Evolutionary conservation across 2,888 invertebrate genomes (phyloP).

Genomic region (Rhagonycha fulva): DNA sequence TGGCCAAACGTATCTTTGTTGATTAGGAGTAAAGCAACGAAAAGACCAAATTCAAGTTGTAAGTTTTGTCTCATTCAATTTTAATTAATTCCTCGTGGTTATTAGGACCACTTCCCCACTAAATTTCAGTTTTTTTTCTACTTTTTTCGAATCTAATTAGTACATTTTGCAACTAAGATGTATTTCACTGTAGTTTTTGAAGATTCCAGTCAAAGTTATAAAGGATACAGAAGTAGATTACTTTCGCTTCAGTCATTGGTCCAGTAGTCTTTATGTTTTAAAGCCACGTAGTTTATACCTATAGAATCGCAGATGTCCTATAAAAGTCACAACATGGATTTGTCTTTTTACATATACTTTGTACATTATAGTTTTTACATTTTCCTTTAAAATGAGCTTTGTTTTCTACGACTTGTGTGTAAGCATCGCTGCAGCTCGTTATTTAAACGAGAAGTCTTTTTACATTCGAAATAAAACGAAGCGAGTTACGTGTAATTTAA

Average conservation of each 20-base stretch:
- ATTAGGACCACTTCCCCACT: not conserved
- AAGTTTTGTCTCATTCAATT: not conserved
- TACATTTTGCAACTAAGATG: constrained; percentile 23
- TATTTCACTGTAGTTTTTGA: constrained; percentile 31
- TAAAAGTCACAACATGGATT: constrained; percentile 52
- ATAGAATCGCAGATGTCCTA: constrained; percentile 52
- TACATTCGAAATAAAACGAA: not conserved
- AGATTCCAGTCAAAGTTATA: constrained; percentile 34
- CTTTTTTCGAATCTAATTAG: not conserved
- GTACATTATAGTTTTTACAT: constrained; percentile 40
- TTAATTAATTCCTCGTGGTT: not conserved
- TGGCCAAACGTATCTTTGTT: not conserved
- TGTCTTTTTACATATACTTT: constrained; percentile 49
- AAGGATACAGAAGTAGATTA: constrained; percentile 40
- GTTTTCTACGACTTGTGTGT: constrained; percentile 8
- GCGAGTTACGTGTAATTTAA: not conserved
- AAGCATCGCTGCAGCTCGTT: not conserved
- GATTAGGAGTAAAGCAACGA: not conserved
- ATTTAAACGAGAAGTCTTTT: not conserved
- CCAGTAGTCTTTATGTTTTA: constrained; percentile 48
- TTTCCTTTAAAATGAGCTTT: constrained; percentile 23
- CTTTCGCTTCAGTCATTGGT: constrained; percentile 49
- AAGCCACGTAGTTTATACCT: constrained; percentile 46
- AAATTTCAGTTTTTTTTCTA: not conserved
- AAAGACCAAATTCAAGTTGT: not conserved